These are phyloP conservation scores for Gallirallus australis DNA, from an alignment of 2,797 vertebrate genomes.

Conservation along the genomic window DNA sequence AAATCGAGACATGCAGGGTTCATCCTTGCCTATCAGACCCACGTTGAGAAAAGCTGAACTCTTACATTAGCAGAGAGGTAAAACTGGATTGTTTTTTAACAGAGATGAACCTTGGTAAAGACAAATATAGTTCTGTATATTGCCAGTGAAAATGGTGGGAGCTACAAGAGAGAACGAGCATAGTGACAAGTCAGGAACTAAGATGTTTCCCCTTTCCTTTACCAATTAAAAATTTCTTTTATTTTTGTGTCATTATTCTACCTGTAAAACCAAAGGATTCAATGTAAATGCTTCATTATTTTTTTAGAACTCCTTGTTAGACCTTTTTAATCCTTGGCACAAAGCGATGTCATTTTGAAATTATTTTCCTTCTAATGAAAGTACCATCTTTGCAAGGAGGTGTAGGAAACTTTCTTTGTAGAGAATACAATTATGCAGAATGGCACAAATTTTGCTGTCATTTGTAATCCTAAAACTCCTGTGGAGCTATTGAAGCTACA, in stretches of 20 bases:
- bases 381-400: constrained; percentile 9
- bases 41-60: neutral
- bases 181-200: neutral
- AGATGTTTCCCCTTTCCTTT: neutral
- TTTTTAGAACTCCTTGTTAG: constrained; percentile 53
- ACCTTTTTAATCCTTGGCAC: constrained; percentile 57
- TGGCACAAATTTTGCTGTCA: constrained; percentile 61
- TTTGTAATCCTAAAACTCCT: constrained; percentile 61
- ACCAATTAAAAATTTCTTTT: constrained; percentile 57
- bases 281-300: constrained; percentile 52
- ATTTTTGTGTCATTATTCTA: constrained; percentile 43
- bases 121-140: neutral
- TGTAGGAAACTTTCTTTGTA: constrained; percentile 43
- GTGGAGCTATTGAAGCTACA: constrained; percentile 63
- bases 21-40: neutral
- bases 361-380: constrained; percentile 59
- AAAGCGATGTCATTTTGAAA: constrained; percentile 39
- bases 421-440: constrained; percentile 42
- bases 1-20: neutral
- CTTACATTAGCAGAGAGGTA: neutral
- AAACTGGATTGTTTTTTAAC: neutral
- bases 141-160: neutral
- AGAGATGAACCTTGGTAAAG: neutral
- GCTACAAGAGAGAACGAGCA: neutral
- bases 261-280: constrained; percentile 63